Base-by-base conservation (phyloP, 1,140 invertebrate species). In the Ceratoteleas bidentatus region DNA sequence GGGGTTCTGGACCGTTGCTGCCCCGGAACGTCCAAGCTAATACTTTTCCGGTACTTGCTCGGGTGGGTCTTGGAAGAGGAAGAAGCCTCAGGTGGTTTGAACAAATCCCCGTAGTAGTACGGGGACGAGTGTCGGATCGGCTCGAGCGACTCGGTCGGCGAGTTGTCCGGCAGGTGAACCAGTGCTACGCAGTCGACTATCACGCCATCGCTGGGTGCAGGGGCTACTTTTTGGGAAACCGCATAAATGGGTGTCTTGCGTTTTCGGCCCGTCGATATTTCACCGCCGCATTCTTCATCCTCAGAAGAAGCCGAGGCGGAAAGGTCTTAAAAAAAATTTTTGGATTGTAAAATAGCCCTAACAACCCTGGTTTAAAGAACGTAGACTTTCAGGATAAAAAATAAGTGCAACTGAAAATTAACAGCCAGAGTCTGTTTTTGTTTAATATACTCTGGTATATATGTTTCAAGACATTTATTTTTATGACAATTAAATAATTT, bases 31-130 rank as follows among this genome's bases (percentile, higher is more conserved):
- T 95, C 94, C 75, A 95, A 92, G 81, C 94, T 95, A 10, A 93
- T 93, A 68, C 94, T 95, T 82, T 95, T 95, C 15, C 93, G 87
- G 69, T 92, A 92, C 70, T 90, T 91, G 53, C 83, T 89, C 16
- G 87, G 86, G 16, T 89, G 89, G 1, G 85, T 81, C 65, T 88
- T 50, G 60, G 86, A 78, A 61, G 87, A 62, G 85, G 78, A 86
- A 66, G 80, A 73, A n/a, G n/a, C n/a, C n/a, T 88, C 86, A 6
- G 87, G 65, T n/a, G 83, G 88, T 86, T 94, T 95, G 70, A 95
- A 94, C 11, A 96, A 85, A 87, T 96, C 95, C 0, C 94, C 95
- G 93, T 96, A 96, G 84, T 96, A 96, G 82, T 96, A 96, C 0
- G 95, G 95, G 16, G 95, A 96, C 3, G 95, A 95, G 84, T 96